Percentiles rank a stretch among this genome's conserved stretches.
Evolutionary conservation across 2,797 vertebrate species (phyloP).

Genomic region (Nasua narica): DNA sequence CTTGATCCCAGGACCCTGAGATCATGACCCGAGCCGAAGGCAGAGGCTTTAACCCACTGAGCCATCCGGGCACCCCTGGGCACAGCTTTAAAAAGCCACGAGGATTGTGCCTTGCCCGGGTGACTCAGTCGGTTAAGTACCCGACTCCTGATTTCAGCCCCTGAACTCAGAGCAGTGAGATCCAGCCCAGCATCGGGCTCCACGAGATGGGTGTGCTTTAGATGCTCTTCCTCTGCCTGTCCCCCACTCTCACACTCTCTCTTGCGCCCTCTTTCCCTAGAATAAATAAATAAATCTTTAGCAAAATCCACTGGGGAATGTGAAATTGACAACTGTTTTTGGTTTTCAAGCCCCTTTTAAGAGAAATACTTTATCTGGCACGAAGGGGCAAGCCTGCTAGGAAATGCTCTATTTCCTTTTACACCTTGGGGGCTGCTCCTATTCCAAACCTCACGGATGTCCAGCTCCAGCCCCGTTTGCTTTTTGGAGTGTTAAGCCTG

Average conservation of each 20-base stretch:
- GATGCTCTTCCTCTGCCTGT: background rate
- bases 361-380: background rate
- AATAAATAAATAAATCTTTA: background rate
- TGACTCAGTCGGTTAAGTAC: background rate
- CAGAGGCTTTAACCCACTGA: too few species aligned
- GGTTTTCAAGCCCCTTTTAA: background rate
- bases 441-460: rapidly evolving
- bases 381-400: rapidly evolving
- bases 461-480: background rate
- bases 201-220: background rate
- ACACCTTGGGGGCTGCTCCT: rapidly evolving
- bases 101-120: rapidly evolving
- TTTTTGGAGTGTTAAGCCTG: background rate
- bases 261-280: background rate
- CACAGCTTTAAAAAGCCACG: background rate
- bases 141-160: background rate
- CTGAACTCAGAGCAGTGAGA: background rate
- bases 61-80: too few species aligned
- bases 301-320: background rate
- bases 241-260: background rate
- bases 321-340: background rate
- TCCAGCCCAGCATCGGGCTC: background rate
- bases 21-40: too few species aligned
- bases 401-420: background rate
- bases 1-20: too few species aligned